Evolutionary conservation across 2,888 invertebrate genomes (phyloP).

Genomic region (Aphrophora alni): DNA sequence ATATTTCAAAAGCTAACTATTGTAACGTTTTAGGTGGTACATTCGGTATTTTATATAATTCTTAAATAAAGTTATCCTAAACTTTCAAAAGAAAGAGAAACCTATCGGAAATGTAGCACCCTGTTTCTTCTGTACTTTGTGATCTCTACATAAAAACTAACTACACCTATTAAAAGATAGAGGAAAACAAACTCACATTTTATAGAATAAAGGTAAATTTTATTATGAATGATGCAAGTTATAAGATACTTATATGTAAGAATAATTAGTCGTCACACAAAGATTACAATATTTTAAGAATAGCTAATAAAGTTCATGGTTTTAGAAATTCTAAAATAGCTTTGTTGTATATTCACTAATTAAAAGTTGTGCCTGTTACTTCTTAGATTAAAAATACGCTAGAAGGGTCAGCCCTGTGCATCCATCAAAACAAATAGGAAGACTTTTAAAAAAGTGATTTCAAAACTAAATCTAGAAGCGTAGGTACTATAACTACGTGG

Average conservation of each 20-base stretch:
- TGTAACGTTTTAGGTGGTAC: too few relatives aligned
- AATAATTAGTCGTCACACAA: not conserved
- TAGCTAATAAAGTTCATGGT: not conserved
- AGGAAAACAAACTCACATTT: not conserved
- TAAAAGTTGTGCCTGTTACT: constrained; percentile 1
- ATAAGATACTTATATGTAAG: not conserved
- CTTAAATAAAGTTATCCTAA: too few relatives aligned
- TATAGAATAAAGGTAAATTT: not conserved
- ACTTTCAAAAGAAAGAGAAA: too few relatives aligned
- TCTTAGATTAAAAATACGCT: not conserved
- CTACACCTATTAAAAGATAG: too few relatives aligned
- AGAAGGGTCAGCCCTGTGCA: not conserved
- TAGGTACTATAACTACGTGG: not conserved
- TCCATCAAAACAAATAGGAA: constrained; percentile 25
- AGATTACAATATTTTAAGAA: not conserved
- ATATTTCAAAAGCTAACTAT: too few relatives aligned
- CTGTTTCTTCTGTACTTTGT: too few relatives aligned
- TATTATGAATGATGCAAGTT: not conserved
- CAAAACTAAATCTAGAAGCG: constrained; percentile 17
- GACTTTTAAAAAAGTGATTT: constrained; percentile 36
- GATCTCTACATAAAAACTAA: too few relatives aligned
- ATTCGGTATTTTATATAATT: too few relatives aligned
- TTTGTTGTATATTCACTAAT: not conserved
- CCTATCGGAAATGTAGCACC: too few relatives aligned
- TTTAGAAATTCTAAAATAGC: constrained; percentile 1